These are phyloP conservation scores for Euborellia annulipes DNA, from an alignment of 1,140 invertebrate species.

Conservation along the genomic window DNA sequence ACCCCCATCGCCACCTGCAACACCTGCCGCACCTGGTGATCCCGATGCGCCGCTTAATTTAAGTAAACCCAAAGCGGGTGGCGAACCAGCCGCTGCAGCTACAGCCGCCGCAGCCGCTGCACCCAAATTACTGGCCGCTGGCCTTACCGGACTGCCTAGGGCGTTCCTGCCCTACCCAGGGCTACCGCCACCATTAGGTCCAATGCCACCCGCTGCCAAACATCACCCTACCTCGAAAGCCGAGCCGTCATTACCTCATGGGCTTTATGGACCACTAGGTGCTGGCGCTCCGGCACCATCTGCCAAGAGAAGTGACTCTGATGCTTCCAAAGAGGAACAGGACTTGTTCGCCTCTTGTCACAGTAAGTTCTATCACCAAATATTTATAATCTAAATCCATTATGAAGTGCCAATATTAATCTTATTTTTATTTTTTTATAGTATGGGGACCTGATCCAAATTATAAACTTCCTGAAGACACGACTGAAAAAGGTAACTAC, in stretches of 20 bases:
- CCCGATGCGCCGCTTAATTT: conserved; percentile 75
- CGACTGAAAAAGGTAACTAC: conserved; percentile 42
- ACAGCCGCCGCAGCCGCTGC: conserved; percentile 23
- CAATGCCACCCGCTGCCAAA: conserved; percentile 25
- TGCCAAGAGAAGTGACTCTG: conserved; percentile 14
- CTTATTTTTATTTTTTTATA: conserved; percentile 26
- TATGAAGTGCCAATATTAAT: conserved; percentile 4
- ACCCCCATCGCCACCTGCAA: conserved; percentile 27
- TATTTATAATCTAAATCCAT: not conserved
- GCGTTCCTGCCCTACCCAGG: conserved; percentile 41
- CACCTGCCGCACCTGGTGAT: conserved; percentile 33
- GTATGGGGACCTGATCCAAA: conserved; percentile 42
- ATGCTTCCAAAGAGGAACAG: conserved; percentile 36
- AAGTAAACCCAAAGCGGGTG: conserved; percentile 57
- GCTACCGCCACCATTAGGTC: conserved; percentile 34
- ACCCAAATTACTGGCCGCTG: conserved; percentile 37
- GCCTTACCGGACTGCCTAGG: conserved; percentile 33
- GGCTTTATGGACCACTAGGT: conserved; percentile 11
- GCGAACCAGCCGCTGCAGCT: conserved; percentile 27
- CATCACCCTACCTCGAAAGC: conserved; percentile 17
- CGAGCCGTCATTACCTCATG: conserved; percentile 14
- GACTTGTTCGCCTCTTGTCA: conserved; percentile 43
- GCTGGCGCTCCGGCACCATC: conserved; percentile 8
- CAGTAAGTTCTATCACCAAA: conserved; percentile 31
- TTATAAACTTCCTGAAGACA: conserved; percentile 50